Evolutionary conservation across 1,140 invertebrate genomes (phyloP).

Genomic region (Bombus pascuorum): DNA sequence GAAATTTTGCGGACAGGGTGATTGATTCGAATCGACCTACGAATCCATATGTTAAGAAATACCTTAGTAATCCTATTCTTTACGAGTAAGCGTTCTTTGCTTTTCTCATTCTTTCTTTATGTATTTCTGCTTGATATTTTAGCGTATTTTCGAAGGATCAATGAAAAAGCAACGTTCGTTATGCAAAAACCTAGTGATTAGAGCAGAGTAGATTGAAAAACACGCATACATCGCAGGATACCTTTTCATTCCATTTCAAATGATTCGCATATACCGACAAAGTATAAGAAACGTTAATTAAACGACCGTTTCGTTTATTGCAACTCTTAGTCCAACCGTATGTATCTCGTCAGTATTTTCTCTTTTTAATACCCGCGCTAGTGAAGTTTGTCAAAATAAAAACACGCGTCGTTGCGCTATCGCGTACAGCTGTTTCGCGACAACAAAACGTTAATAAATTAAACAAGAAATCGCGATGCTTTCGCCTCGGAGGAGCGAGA

Average conservation of each 20-base stretch:
- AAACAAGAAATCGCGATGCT: background rate
- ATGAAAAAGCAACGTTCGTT: too few species aligned
- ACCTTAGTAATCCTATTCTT: too few species aligned
- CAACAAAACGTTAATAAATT: background rate
- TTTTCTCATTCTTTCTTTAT: too few species aligned
- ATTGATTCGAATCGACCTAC: background rate
- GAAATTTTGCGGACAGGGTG: background rate
- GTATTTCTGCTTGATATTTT: too few species aligned
- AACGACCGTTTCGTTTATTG: background rate
- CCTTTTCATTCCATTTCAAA: too few species aligned
- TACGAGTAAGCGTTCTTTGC: too few species aligned
- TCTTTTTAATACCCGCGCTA: background rate
- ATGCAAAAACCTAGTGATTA: too few species aligned
- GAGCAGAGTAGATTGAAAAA: too few species aligned
- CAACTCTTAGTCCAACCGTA: background rate
- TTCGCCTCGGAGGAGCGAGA: background rate
- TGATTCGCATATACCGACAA: too few species aligned
- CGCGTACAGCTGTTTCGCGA: background rate
- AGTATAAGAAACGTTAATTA: background rate
- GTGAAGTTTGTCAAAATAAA: background rate
- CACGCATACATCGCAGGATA: too few species aligned
- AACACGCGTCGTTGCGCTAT: background rate
- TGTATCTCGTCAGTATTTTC: background rate
- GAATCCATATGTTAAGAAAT: too few species aligned
- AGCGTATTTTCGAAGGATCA: too few species aligned